Evolutionary conservation across 2,888 invertebrate genomes (phyloP).

Genomic region (Bombyx huttoni): DNA sequence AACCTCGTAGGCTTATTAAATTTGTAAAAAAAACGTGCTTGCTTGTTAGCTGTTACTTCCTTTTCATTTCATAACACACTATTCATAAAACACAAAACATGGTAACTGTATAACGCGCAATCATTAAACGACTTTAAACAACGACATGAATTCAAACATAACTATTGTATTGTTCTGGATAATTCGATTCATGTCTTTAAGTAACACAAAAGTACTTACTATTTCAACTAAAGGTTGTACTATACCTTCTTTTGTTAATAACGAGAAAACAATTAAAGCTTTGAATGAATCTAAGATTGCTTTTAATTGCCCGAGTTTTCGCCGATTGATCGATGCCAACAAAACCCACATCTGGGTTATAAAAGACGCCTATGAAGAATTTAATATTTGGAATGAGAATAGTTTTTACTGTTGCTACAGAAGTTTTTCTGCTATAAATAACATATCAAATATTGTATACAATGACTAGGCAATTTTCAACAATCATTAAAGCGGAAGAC

Average conservation of each 20-base stretch:
- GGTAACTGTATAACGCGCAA: no score
- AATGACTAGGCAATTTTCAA: slow-evolving; percentile 16
- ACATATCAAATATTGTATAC: slow-evolving; percentile 13
- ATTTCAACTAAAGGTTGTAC: slow-evolving; percentile 22
- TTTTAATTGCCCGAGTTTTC: slow-evolving; percentile 13
- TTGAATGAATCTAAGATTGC: slow-evolving; percentile 4
- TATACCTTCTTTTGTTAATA: slow-evolving; percentile 15
- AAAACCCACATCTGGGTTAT: slow-evolving; percentile 22
- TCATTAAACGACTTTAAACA: no score
- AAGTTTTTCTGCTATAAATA: slow-evolving; percentile 12
- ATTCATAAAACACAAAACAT: neutral
- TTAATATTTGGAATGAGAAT: slow-evolving; percentile 6
- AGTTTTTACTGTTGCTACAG: slow-evolving; percentile 22
- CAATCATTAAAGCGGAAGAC: slow-evolving; percentile 12
- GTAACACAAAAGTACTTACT: slow-evolving; percentile 10
- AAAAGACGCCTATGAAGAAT: slow-evolving; percentile 11
- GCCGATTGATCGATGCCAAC: slow-evolving; percentile 15
- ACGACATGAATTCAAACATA: no score
- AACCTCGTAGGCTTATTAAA: no score
- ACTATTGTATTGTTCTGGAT: no score
- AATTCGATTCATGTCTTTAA: neutral
- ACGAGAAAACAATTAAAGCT: slow-evolving; percentile 11
- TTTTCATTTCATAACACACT: neutral
- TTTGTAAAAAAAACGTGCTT: no score
- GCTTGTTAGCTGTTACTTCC: neutral